A percentile compares a stretch with the other conserved stretches of the same genome.
phyloP scores from a whole-genome alignment of 2,888 invertebrate genomes.

The Zele albiditarsus region DNA sequence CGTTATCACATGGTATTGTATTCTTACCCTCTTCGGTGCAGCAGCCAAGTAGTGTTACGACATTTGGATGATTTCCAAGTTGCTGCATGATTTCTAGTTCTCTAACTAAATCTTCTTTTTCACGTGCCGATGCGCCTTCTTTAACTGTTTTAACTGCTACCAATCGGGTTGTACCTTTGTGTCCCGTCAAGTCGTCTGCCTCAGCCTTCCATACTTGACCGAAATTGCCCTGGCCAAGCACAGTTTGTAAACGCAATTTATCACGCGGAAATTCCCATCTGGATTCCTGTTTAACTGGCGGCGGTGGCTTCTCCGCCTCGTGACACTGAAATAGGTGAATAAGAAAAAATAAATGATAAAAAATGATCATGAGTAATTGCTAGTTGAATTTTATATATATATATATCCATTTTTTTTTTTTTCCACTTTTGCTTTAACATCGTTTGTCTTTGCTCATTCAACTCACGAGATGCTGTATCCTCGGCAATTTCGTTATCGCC shows the following conservation, averaged over 20 bases:
- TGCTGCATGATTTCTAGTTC: constrained; percentile 88
- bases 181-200: constrained; percentile 85
- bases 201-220: constrained; percentile 91
- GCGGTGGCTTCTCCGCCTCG: constrained; percentile 76
- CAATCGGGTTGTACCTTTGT: constrained; percentile 83
- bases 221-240: constrained; percentile 89
- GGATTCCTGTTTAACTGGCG: constrained; percentile 76
- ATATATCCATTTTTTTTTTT: background rate
- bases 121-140: constrained; percentile 84
- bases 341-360: background rate
- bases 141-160: constrained; percentile 91
- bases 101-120: constrained; percentile 83
- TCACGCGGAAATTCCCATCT: constrained; percentile 86
- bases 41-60: constrained; percentile 86
- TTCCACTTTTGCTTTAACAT: constrained; percentile 28
- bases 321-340: constrained; percentile 62
- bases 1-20: background rate
- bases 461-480: constrained; percentile 71
- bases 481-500: constrained; percentile 70
- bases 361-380: constrained; percentile 11
- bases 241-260: constrained; percentile 84
- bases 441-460: constrained; percentile 39
- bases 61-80: constrained; percentile 87
- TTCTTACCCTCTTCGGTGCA: constrained; percentile 85
- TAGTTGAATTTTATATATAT: constrained; percentile 6